A percentile compares a stretch with the other conserved stretches of the same genome.
Evolutionary conservation across 92 coral and sea anemone species (phyloP).

Genomic region (Epizoanthus illoricatus): DNA sequence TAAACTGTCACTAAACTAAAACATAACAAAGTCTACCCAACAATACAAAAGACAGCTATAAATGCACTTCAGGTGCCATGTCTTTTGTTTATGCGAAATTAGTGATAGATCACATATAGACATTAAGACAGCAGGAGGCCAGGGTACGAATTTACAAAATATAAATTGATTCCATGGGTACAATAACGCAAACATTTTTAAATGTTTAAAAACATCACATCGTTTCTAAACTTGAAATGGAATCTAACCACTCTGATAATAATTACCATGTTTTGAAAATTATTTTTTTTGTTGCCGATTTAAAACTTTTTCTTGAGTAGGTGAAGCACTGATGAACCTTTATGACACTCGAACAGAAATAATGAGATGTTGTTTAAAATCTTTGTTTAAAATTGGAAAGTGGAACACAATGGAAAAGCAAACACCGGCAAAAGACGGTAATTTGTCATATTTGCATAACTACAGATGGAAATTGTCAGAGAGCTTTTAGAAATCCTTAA

Average conservation of each 20-base stretch:
- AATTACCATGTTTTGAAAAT: not conserved
- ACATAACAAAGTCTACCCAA: not conserved
- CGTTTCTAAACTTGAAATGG: not conserved
- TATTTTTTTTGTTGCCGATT: not conserved
- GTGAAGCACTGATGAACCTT: too few relatives aligned
- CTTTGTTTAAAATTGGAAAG: too few relatives aligned
- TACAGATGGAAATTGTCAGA: too few relatives aligned
- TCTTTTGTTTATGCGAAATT: not conserved
- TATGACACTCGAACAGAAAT: too few relatives aligned
- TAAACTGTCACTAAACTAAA: not conserved
- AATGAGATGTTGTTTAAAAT: too few relatives aligned
- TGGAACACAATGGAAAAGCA: too few relatives aligned
- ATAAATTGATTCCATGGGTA: not conserved
- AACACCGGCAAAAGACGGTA: too few relatives aligned
- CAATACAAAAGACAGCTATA: not conserved
- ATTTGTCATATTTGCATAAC: too few relatives aligned
- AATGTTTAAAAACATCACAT: not conserved
- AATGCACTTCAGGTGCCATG: not conserved
- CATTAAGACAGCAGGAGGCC: not conserved
- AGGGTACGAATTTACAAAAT: not conserved
- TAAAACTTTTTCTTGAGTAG: too few relatives aligned
- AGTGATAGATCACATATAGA: slow-evolving; percentile 2
- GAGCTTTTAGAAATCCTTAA: too few relatives aligned
- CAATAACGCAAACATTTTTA: not conserved
- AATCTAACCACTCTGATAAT: not conserved